Percentiles rank a stretch among this genome's conserved stretches.
phyloP scores from a whole-genome alignment of 2,797 vertebrate genomes.

The Enteromius mattozi region DNA sequence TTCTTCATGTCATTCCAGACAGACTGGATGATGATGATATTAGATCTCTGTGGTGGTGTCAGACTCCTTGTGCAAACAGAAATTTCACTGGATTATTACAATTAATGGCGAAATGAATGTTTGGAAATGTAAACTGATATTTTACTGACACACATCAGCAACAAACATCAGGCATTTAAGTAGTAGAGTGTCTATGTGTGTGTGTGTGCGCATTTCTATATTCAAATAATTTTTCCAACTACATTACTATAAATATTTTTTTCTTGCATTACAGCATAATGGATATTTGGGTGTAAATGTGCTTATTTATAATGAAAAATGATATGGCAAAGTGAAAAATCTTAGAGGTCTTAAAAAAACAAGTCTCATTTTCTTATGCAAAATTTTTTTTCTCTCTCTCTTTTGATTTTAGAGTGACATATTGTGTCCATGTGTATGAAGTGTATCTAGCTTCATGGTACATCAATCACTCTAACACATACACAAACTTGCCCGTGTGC shows the following conservation, averaged over 20 bases:
- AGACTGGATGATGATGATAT: too few relatives aligned
- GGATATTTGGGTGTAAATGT: not conserved
- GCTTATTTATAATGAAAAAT: not conserved
- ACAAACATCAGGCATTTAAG: too few relatives aligned
- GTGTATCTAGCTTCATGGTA: not conserved
- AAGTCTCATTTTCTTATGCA: not conserved
- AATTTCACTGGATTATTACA: too few relatives aligned
- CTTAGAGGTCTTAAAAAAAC: not conserved
- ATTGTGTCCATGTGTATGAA: not conserved
- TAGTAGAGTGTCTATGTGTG: too few relatives aligned
- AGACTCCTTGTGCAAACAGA: too few relatives aligned
- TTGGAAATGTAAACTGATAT: too few relatives aligned
- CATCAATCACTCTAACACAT: not conserved
- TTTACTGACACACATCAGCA: too few relatives aligned
- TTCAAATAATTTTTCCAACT: not conserved
- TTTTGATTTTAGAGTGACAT: not conserved
- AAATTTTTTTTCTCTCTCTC: not conserved
- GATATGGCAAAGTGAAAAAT: not conserved
- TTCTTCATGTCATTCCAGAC: too few relatives aligned
- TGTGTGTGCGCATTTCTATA: not conserved
- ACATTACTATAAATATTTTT: too few relatives aligned
- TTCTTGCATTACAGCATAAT: not conserved
- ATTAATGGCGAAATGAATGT: too few relatives aligned
- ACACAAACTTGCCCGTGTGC: not conserved
- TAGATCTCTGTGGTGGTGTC: too few relatives aligned